A percentile compares a stretch with the other conserved stretches of the same genome.
Conservation (phyloP, 2,888 invertebrate genomes). For the Frankliniella intonsa region DNA sequence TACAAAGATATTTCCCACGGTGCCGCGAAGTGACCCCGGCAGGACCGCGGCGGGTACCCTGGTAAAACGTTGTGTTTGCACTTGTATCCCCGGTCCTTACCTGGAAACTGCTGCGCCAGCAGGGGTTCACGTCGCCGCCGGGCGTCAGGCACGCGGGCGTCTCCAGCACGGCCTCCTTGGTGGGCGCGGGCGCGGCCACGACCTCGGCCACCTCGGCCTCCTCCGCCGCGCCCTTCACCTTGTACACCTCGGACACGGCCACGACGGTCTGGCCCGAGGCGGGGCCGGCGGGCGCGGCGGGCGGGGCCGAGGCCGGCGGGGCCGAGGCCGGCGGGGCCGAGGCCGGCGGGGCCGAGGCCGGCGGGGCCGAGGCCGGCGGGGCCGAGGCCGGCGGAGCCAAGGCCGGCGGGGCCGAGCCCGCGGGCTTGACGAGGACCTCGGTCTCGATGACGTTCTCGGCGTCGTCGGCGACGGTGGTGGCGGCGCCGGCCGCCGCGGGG, state of each 20-base stretch:
- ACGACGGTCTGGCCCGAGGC: conserved; percentile 4
- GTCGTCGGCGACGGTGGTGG: not conserved
- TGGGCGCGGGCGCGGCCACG: conserved; percentile 28
- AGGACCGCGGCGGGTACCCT: too few species aligned
- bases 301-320: not conserved
- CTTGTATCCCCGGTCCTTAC: too few species aligned
- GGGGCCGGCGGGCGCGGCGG: not conserved
- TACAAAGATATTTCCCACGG: too few species aligned
- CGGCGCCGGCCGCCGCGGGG: conserved; percentile 31
- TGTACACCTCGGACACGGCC: conserved; percentile 37
- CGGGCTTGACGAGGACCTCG: not conserved
- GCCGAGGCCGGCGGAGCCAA: not conserved
- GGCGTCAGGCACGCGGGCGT: conserved; percentile 43
- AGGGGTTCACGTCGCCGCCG: conserved; percentile 31
- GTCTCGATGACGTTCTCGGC: conserved; percentile 21
- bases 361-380: not conserved
- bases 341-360: not conserved
- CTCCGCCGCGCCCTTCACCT: conserved; percentile 39
- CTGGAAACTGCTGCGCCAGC: conserved; percentile 30
- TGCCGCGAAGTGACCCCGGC: too few species aligned
- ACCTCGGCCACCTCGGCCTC: conserved; percentile 34
- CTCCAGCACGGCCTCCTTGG: conserved; percentile 34
- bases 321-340: too few species aligned
- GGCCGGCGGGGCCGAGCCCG: not conserved
- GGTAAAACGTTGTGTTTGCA: too few species aligned